A percentile compares a stretch with the other conserved stretches of the same genome.
These are phyloP conservation scores for Acleris sparsana DNA, from an alignment of 2,888 invertebrate species.

Conservation along the genomic window DNA sequence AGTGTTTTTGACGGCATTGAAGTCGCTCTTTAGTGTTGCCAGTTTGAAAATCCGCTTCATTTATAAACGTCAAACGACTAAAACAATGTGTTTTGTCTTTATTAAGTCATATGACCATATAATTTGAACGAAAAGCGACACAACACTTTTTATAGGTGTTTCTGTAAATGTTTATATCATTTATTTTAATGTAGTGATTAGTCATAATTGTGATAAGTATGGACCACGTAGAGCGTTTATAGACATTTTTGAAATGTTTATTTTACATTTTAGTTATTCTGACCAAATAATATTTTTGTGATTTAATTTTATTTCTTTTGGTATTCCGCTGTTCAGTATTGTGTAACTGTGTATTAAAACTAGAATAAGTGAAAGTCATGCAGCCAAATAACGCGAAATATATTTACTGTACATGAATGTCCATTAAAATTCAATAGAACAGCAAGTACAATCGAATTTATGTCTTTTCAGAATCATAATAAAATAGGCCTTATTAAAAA, in stretches of 20 bases:
- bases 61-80: no score
- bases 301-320: constrained; percentile 19
- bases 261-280: constrained; percentile 35
- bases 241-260: constrained; percentile 36
- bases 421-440: not conserved
- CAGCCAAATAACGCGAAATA: constrained; percentile 4
- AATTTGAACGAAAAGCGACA: no score
- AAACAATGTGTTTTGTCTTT: no score
- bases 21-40: no score
- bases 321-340: constrained; percentile 15
- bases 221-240: constrained; percentile 46
- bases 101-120: no score
- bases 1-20: not conserved
- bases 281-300: constrained; percentile 25
- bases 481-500: not conserved
- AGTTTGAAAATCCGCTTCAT: no score
- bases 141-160: no score
- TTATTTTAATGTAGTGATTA: constrained; percentile 36
- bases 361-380: constrained; percentile 8
- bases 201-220: constrained; percentile 46
- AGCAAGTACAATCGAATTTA: not conserved
- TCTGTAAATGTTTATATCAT: not conserved
- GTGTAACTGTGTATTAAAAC: constrained; percentile 3
- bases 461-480: not conserved
- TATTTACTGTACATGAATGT: not conserved